Conservation (phyloP, 2,797 vertebrate genomes). For the Sphenodon punctatus region DNA sequence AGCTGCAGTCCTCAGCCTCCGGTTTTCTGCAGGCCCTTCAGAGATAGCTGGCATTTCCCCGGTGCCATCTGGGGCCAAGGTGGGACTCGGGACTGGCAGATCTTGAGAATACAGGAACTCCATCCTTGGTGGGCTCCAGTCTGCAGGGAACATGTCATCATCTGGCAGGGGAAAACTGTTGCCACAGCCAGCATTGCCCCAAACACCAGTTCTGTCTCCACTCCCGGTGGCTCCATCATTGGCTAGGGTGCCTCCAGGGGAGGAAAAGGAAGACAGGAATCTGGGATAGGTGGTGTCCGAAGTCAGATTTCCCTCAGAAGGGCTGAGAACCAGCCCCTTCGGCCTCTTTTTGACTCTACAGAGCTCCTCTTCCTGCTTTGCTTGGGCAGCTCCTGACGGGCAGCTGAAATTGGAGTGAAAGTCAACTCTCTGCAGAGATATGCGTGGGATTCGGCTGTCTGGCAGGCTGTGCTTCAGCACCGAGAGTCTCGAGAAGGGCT, state of each 20-base stretch:
- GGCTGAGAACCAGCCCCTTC: too few relatives aligned
- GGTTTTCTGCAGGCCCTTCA: not conserved
- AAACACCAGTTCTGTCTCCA: too few relatives aligned
- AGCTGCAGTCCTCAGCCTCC: not conserved
- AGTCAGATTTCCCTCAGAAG: too few relatives aligned
- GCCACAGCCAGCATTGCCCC: not conserved
- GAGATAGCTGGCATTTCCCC: not conserved
- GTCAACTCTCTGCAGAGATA: not conserved
- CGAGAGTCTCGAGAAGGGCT: too few relatives aligned
- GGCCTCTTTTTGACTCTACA: not conserved
- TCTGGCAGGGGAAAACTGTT: not conserved
- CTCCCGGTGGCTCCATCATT: not conserved
- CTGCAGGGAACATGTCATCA: slow-evolving; percentile 5
- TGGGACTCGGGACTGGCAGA: not conserved
- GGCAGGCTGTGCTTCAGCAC: not conserved
- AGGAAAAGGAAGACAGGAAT: not conserved
- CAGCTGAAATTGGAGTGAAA: too few relatives aligned
- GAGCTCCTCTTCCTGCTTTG: not conserved
- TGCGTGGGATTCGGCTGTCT: too few relatives aligned
- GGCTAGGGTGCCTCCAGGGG: not conserved
- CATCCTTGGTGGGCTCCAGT: slow-evolving; percentile 48
- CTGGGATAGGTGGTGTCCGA: too few relatives aligned
- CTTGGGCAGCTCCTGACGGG: not conserved
- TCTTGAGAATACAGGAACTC: slow-evolving; percentile 13
- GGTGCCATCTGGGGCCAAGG: not conserved